phyloP scores from a whole-genome alignment of 2,888 invertebrate species.

The Blera fallax region DNA sequence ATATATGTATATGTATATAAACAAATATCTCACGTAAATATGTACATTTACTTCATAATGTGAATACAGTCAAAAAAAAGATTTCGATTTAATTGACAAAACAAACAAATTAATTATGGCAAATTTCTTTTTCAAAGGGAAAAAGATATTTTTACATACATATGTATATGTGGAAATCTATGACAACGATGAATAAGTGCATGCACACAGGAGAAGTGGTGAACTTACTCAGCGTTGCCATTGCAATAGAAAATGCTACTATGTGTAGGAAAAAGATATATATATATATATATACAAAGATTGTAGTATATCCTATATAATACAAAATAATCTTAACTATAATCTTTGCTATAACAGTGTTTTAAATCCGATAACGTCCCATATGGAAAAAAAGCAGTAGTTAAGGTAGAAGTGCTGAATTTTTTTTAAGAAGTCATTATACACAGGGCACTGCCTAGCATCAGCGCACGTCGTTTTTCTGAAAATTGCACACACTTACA shows the following conservation, averaged over 20 bases:
- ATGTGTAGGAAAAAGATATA: too few species aligned
- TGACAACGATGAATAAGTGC: background rate
- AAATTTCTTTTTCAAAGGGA: too few species aligned
- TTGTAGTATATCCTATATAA: background rate
- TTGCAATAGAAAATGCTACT: background rate
- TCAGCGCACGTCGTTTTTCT: constrained; percentile 35
- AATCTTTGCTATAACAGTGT: background rate
- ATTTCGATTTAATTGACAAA: background rate
- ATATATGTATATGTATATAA: background rate
- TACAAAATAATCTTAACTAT: constrained; percentile 25
- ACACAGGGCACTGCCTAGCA: constrained; percentile 28
- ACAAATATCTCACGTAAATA: background rate
- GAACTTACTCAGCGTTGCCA: background rate
- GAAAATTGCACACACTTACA: constrained; percentile 29
- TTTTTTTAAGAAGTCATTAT: constrained; percentile 15
- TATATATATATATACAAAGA: background rate
- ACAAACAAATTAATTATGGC: background rate
- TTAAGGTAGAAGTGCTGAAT: constrained; percentile 22
- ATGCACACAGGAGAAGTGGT: background rate
- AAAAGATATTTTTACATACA: background rate
- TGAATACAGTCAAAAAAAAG: background rate
- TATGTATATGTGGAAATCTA: background rate
- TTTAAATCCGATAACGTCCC: constrained; percentile 31
- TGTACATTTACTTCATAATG: too few species aligned
- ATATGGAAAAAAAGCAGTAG: constrained; percentile 26